Conservation (phyloP, 2,113 vertebrate genomes). For the Misgurnus anguillicaudatus region DNA sequence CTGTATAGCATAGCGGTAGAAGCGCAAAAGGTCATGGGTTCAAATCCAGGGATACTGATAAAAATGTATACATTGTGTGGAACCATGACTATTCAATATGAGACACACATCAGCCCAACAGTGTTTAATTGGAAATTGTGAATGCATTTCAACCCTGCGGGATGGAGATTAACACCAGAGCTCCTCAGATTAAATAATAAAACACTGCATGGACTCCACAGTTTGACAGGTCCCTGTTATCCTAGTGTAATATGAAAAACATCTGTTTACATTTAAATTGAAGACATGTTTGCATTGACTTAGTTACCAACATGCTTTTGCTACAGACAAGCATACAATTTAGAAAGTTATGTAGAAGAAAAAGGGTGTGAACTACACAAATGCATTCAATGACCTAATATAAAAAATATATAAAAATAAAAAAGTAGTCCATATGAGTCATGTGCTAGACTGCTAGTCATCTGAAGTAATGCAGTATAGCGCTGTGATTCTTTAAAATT, state of each 20-base stretch:
- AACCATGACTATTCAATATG: constrained; percentile 80
- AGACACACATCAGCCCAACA: constrained; percentile 69
- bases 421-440: background rate
- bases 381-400: background rate
- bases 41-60: too few species aligned
- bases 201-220: background rate
- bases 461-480: too few species aligned
- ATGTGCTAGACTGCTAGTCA: too few species aligned
- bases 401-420: background rate
- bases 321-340: too few species aligned
- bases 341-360: background rate
- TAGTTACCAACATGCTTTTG: too few species aligned
- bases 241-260: background rate
- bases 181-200: background rate
- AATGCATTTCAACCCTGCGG: constrained; percentile 44
- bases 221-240: background rate
- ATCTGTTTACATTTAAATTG: background rate
- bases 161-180: constrained; percentile 47
- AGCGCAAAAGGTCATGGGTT: too few species aligned
- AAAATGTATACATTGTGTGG: constrained; percentile 56
- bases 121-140: constrained; percentile 40
- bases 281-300: background rate
- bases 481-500: too few species aligned
- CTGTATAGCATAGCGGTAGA: too few species aligned
- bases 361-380: background rate